Conservation (phyloP, 2,888 invertebrate species). For the Nomada flava region DNA sequence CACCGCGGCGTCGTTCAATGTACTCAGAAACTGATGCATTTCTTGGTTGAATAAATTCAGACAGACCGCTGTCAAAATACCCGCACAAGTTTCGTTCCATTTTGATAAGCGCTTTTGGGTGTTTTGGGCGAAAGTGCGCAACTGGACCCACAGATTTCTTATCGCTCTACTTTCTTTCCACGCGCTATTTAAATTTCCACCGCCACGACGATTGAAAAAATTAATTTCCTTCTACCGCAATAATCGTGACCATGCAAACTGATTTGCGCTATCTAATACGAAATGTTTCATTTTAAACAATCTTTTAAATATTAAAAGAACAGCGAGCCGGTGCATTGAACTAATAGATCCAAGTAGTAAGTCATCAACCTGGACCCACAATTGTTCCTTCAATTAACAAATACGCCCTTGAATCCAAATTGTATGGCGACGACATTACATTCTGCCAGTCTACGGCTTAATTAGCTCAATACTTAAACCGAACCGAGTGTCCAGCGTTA, state of each 20-base stretch:
- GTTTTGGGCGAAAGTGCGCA: background rate
- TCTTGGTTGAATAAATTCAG: background rate
- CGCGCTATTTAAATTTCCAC: too few relatives aligned
- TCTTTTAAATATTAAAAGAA: too few relatives aligned
- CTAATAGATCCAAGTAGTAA: too few relatives aligned
- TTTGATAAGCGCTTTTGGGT: constrained; percentile 18
- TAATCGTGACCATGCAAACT: too few relatives aligned
- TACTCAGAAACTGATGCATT: background rate
- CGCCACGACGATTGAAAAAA: too few relatives aligned
- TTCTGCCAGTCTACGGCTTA: constrained; percentile 3
- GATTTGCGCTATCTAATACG: too few relatives aligned
- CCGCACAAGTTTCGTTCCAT: constrained; percentile 46
- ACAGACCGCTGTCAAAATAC: constrained; percentile 8
- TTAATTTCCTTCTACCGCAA: too few relatives aligned
- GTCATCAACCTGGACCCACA: background rate
- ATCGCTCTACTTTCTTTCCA: background rate
- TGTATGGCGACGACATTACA: background rate
- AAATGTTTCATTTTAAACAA: too few relatives aligned
- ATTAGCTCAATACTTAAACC: background rate
- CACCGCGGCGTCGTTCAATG: background rate
- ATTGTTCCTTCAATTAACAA: background rate
- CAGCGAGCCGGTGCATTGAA: too few relatives aligned
- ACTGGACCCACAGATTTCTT: constrained; percentile 5
- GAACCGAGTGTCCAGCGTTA: background rate
- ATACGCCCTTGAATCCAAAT: background rate